Percentiles rank a stretch among this genome's conserved stretches.
Conservation (phyloP, 1,140 invertebrate species). For the Eciton burchellii region DNA sequence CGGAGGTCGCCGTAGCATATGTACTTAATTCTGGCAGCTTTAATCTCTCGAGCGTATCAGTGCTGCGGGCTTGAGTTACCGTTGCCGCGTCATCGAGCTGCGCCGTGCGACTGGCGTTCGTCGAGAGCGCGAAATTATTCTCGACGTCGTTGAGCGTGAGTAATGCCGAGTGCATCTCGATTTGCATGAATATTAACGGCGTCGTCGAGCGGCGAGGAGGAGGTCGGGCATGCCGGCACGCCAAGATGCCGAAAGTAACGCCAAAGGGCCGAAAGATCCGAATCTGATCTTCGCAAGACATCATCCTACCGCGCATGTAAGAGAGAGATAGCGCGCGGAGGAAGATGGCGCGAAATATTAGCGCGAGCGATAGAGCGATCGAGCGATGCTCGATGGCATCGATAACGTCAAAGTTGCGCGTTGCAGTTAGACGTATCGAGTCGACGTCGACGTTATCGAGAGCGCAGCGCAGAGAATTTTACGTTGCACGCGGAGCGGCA, state of each 20-base stretch:
- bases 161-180: conserved; percentile 64
- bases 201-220: conserved; percentile 37
- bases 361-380: too few relatives aligned
- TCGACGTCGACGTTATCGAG: not conserved
- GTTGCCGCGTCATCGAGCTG: conserved; percentile 26
- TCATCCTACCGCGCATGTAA: conserved; percentile 6
- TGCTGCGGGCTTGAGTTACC: conserved; percentile 23
- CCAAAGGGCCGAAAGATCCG: conserved; percentile 1
- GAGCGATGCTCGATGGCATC: not conserved
- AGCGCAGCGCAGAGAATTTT: conserved; percentile 29
- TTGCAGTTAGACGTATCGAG: not conserved
- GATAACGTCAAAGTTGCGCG: conserved; percentile 15
- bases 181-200: conserved; percentile 71
- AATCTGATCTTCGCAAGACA: conserved; percentile 47
- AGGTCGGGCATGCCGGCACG: conserved; percentile 14
- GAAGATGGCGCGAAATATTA: conserved; percentile 38
- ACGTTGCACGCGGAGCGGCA: not conserved
- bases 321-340: not conserved
- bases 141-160: conserved; percentile 38
- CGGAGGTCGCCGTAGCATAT: too few relatives aligned
- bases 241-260: conserved; percentile 56
- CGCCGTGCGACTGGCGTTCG: conserved; percentile 48
- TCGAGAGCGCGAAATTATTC: conserved; percentile 69
- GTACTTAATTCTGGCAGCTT: conserved; percentile 32
- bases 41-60: conserved; percentile 64